These are phyloP conservation scores for Xiphias gladius DNA, from an alignment of 2,113 vertebrate species.

Conservation along the genomic window DNA sequence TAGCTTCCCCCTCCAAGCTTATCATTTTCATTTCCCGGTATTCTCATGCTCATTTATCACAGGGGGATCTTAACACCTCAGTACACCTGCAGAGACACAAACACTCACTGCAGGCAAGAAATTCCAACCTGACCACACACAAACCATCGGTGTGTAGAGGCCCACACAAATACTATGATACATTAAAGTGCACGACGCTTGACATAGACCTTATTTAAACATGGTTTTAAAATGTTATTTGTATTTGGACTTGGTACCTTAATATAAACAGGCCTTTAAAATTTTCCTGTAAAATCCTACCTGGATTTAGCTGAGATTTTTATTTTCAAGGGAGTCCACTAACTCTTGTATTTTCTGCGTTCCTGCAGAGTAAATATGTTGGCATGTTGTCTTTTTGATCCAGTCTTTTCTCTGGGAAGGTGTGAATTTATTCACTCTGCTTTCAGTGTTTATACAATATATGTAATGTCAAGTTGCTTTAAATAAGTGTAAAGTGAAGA, in stretches of 20 bases:
- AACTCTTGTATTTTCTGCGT: too few relatives aligned
- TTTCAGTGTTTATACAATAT: too few relatives aligned
- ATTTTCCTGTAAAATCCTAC: too few relatives aligned
- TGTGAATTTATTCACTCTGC: too few relatives aligned
- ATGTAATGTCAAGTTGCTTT: too few relatives aligned
- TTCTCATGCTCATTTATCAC: conserved; percentile 61
- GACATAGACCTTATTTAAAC: not conserved
- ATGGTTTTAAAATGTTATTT: not conserved
- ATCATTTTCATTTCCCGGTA: conserved; percentile 47
- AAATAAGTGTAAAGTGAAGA: too few relatives aligned
- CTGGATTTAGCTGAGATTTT: not conserved
- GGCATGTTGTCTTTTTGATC: not conserved
- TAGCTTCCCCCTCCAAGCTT: not conserved
- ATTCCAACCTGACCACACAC: conserved; percentile 18
- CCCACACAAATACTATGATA: not conserved
- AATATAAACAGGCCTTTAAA: too few relatives aligned
- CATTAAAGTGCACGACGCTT: not conserved
- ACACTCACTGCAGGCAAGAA: conserved; percentile 35
- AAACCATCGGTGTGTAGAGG: not conserved
- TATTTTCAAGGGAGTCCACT: not conserved
- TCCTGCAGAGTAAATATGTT: too few relatives aligned
- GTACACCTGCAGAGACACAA: conserved; percentile 49
- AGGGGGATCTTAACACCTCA: conserved; percentile 32
- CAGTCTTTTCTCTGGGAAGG: too few relatives aligned
- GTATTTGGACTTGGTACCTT: not conserved